Base-by-base conservation (phyloP, 1,140 invertebrate species). In the Apis dorsata region DNA sequence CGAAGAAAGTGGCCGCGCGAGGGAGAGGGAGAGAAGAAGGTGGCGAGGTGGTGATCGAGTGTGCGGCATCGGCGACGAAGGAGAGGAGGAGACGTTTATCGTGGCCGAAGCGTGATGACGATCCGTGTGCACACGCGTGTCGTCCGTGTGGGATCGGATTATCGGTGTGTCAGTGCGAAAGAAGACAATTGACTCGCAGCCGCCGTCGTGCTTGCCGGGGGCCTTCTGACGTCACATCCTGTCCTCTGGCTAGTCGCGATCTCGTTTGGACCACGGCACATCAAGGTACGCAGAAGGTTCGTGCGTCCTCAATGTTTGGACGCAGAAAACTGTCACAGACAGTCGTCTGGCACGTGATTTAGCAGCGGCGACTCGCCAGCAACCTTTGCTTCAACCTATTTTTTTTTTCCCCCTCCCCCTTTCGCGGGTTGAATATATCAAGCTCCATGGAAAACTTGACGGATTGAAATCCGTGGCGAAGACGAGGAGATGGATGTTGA, bases 161-260 rank as follows among this genome's bases (percentile, higher is more conserved):
- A 69, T 73, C 81, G 88, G 84, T 83, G 81, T 90, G 85, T 83
- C 88, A 83, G 79, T 85, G 89, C 69, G 80, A 88, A 86, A 88
- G 90, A 92, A 93, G 91, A 93, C 91, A 93, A 93, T 93, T 93
- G 91, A 91, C 90, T 92, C 81, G 86, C 74, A 90, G 86, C 82
- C 88, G 89, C 88, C 89, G 88, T 71, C 88, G 87, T 86, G 84
- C 86, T 88, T 90, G 88, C 83, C 91, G 89, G 91, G 88, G 88
- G 88, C 87, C 88, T 91, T 85, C 90, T 91, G 91, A 93, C 92
- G 91, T 93, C 92, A 93, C 91, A 91, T 93, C 92, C 92, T 91
- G 91, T 89, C 89, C 86, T 86, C 71, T 78, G 79, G 79, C 83
- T 82, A 85, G 86, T 81, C 90, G 89, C 88, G 88, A 88, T 90